Conservation (phyloP, 2,888 invertebrate species). For the Tinea semifulvella region DNA sequence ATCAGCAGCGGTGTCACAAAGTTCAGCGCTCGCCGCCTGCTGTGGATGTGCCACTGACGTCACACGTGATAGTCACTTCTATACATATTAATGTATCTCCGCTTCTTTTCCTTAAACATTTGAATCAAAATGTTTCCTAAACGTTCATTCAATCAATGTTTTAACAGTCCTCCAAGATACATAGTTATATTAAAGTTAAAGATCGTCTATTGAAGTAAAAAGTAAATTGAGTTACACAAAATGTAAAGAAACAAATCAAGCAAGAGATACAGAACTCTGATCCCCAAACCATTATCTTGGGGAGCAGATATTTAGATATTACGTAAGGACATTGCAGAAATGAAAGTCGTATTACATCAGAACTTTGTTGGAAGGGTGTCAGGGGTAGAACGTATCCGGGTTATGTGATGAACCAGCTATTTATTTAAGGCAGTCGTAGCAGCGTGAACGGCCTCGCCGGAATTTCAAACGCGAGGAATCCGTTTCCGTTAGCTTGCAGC, state of each 20-base stretch:
- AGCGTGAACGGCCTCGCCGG: constrained; percentile 61
- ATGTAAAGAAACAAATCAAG: no score
- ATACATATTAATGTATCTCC: not conserved
- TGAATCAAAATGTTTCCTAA: constrained; percentile 2
- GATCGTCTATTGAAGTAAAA: no score
- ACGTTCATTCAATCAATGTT: no score
- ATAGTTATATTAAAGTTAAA: no score
- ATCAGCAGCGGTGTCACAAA: constrained; percentile 51
- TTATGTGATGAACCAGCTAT: constrained; percentile 41
- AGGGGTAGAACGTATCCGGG: no score
- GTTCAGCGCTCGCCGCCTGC: constrained; percentile 28
- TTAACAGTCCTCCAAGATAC: no score
- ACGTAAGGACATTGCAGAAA: not conserved
- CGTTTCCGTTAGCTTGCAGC: constrained; percentile 50
- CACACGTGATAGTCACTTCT: constrained; percentile 35
- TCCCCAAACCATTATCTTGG: no score
- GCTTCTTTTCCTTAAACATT: constrained; percentile 4
- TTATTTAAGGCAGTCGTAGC: constrained; percentile 59
- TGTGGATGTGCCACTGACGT: constrained; percentile 35
- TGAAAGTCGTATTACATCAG: no score
- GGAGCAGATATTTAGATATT: not conserved
- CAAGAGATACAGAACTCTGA: no score
- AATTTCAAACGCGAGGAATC: constrained; percentile 62
- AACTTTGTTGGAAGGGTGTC: no score
- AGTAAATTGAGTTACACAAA: no score